Conservation (phyloP, 2,888 invertebrate genomes). For the Octonoba sinensis region DNA sequence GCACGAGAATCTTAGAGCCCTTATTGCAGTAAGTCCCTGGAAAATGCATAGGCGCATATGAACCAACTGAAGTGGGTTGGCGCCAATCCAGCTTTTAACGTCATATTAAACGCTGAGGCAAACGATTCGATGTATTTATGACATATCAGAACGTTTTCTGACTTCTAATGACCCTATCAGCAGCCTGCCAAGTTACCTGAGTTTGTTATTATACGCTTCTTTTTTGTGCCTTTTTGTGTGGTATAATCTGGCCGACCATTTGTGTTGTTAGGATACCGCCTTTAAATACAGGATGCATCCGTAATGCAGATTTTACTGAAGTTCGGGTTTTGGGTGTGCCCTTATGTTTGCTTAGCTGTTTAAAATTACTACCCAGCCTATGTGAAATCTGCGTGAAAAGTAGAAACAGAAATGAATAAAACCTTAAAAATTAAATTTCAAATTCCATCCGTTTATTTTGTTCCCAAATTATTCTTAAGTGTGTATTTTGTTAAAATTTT, state of each 20-base stretch:
- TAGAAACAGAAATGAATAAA: too few species aligned
- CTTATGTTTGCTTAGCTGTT: too few species aligned
- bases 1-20: too few species aligned
- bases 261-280: conserved; percentile 48
- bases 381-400: too few species aligned
- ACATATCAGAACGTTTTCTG: conserved; percentile 35
- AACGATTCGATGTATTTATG: conserved; percentile 48
- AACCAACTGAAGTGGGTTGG: conserved; percentile 9
- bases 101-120: conserved; percentile 31
- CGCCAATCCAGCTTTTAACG: conserved; percentile 34
- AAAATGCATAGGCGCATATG: too few species aligned
- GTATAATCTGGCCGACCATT: neutral
- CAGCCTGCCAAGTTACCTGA: conserved; percentile 6
- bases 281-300: conserved; percentile 16
- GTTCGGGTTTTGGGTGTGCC: too few species aligned
- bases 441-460: neutral
- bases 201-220: conserved; percentile 18
- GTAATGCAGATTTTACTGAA: neutral
- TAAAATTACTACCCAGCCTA: too few species aligned
- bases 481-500: too few species aligned
- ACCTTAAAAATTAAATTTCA: neutral
- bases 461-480: neutral
- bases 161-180: conserved; percentile 52
- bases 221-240: conserved; percentile 13
- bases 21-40: too few species aligned